Percentiles rank a stretch among this genome's conserved stretches.
Conservation (phyloP, 2,888 invertebrate genomes). For the Lasius platythorax region DNA sequence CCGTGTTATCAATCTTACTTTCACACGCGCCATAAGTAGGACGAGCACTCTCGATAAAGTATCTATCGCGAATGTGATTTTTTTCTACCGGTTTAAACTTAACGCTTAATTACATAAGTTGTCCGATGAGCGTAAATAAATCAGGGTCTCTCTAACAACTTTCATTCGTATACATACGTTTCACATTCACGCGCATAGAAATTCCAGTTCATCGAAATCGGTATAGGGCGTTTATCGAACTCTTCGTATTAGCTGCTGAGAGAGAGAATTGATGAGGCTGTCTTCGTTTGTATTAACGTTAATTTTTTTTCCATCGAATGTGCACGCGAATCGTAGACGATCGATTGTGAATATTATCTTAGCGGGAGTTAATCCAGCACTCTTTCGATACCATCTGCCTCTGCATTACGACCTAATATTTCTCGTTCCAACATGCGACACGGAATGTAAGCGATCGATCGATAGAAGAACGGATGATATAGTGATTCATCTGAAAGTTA, state of each 20-base stretch:
- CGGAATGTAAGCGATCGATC: constrained; percentile 47
- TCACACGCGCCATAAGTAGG: background rate
- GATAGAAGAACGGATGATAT: constrained; percentile 29
- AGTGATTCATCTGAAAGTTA: constrained; percentile 24
- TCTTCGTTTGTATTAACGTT: background rate
- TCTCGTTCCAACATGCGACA: constrained; percentile 27
- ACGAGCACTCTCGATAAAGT: background rate
- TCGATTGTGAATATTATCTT: constrained; percentile 29
- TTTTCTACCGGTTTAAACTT: constrained; percentile 23
- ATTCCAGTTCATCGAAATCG: background rate
- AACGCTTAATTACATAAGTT: constrained; percentile 29
- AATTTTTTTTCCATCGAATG: background rate
- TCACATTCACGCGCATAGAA: background rate
- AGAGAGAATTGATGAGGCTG: constrained; percentile 8
- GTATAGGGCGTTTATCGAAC: background rate
- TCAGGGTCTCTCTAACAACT: constrained; percentile 12
- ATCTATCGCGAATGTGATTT: background rate
- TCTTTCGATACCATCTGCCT: background rate
- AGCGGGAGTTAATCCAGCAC: constrained; percentile 14
- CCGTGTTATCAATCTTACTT: constrained; percentile 29
- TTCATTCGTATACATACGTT: background rate
- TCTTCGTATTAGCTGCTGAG: background rate
- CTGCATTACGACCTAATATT: constrained; percentile 35
- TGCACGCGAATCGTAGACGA: background rate
- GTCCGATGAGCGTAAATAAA: constrained; percentile 3